Evolutionary conservation across 2,113 vertebrate genomes (phyloP).

Genomic region (Rhombomys opimus): DNA sequence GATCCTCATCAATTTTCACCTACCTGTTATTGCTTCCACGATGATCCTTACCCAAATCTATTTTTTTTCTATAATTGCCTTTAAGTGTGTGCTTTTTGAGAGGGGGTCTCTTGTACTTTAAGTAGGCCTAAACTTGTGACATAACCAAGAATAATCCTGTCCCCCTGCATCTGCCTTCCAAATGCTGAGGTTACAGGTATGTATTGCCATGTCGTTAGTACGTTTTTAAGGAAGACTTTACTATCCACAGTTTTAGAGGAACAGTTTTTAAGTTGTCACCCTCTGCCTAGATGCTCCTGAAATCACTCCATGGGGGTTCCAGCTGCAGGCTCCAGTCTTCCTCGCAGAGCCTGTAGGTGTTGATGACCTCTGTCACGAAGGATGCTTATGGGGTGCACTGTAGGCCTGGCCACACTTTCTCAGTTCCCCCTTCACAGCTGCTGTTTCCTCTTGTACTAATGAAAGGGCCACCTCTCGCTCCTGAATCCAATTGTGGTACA

Average conservation of each 20-base stretch:
- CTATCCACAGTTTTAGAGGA: not conserved
- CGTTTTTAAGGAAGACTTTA: conserved; percentile 39
- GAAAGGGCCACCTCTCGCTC: conserved; percentile 13
- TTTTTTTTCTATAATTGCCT: not conserved
- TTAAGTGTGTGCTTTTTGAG: not conserved
- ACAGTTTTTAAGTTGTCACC: not conserved
- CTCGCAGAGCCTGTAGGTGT: not conserved
- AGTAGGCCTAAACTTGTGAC: not conserved
- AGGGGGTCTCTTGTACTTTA: not conserved
- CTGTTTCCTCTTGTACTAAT: conserved; percentile 7
- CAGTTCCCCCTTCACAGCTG: not conserved
- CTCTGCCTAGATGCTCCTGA: not conserved
- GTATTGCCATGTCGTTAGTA: not conserved
- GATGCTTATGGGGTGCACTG: not conserved
- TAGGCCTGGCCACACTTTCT: not conserved
- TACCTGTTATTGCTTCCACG: not conserved
- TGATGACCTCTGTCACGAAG: not conserved
- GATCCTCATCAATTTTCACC: not conserved
- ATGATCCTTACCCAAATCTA: not conserved
- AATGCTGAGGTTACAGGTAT: not conserved
- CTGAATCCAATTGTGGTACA: not conserved
- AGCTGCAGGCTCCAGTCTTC: not conserved
- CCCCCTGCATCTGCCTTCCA: not conserved
- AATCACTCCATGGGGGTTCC: not conserved
- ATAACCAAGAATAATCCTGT: not conserved